Base-by-base conservation (phyloP, 2,888 invertebrate genomes). In the Drosophila cracens region DNA sequence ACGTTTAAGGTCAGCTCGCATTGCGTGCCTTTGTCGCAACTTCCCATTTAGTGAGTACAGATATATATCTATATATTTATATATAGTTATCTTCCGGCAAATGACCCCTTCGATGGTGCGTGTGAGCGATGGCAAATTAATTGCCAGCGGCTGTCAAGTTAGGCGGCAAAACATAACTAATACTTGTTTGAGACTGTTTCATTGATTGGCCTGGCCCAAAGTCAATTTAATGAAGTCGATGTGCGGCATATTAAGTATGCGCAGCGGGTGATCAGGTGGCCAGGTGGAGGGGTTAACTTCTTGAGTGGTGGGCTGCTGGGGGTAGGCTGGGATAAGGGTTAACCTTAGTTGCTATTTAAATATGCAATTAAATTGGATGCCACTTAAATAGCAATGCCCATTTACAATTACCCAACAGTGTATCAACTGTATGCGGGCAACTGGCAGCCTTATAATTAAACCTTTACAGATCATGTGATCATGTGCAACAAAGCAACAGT, bases 361-460 rank as follows among this genome's bases (percentile, higher is more conserved):
- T 79, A 80, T 82, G 82, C 88, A 87, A 83, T 83, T 83, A 87
- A 82, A 79, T 87, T 87, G 79, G 76, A 79, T 87, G 82, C 73
- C 79, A 70, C 54, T 74, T 82, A 71, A 67, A 60, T 64, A 57
- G n/a, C 38, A 56, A 56, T 82, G 70, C 38, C 68, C 82, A 82
- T 82, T 78, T 74, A 59, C 63, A 78, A 67, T 70, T 73, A 68
- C 29, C 64, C 43, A 48, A 68, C 38, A 34, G 40, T 11, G 29
- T 49, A 60, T 43, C 34, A 58, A 54, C 43, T 38, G 67, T 46
- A 48, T 79, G 69, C 31, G 62, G 52, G 69, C 31, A 62, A 52
- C 36, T 51, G 52, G 54, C 29, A 38, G 53, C 33, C 52, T 57
- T 76, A 60, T 74, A 87, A 89, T 83, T 82, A 87, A 74, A 57